These are phyloP conservation scores for Drosophila seguyi DNA, from an alignment of 1,140 invertebrate genomes.

Conservation along the genomic window DNA sequence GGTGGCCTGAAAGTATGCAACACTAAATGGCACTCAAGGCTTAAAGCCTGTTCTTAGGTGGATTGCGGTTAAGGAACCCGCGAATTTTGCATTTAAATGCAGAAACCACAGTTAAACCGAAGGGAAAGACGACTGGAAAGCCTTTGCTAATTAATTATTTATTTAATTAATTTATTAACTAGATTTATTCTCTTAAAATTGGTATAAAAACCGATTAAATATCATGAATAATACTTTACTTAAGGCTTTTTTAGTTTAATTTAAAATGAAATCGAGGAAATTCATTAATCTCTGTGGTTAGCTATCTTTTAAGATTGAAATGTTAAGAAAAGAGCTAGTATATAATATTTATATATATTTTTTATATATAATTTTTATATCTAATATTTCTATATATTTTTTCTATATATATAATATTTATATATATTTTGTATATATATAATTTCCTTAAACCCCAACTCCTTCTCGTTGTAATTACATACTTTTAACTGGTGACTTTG, in stretches of 20 bases:
- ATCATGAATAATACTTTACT: not conserved
- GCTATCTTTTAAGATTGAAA: no score
- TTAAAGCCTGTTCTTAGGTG: constrained; percentile 14
- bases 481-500: constrained; percentile 2
- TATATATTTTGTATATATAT: no score
- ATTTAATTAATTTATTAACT: no score
- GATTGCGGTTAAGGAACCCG: constrained; percentile 24
- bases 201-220: not conserved
- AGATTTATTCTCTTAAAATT: no score
- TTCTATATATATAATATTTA: no score
- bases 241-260: not conserved
- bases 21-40: constrained; percentile 57
- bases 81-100: not conserved
- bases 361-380: not conserved
- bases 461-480: not conserved
- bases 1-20: constrained; percentile 42
- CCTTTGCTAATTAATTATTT: not conserved
- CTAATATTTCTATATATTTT: no score
- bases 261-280: not conserved
- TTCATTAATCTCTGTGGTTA: no score
- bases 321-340: no score
- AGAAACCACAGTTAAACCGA: not conserved
- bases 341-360: not conserved
- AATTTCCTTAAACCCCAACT: not conserved
- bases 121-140: not conserved